Percentiles rank a stretch among this genome's conserved stretches.
These are phyloP conservation scores for Anthrax anthrax DNA, from an alignment of 2,888 invertebrate genomes.

Conservation along the genomic window DNA sequence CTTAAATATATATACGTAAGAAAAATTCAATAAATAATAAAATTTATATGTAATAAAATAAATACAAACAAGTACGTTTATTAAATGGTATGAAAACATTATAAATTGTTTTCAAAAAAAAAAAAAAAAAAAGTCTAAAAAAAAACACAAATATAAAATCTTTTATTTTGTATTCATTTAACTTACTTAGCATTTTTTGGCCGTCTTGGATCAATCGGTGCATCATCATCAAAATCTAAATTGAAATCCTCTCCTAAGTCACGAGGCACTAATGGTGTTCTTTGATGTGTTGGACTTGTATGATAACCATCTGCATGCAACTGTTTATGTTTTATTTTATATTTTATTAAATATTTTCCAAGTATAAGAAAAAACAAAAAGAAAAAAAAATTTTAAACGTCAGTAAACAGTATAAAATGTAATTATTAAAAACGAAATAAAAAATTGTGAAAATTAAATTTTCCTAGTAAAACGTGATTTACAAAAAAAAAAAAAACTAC, in stretches of 20 bases:
- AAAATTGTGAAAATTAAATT: no score
- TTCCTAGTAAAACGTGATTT: no score
- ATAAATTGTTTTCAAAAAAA: no score
- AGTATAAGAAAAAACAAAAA: neutral
- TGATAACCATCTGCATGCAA: constrained; percentile 81
- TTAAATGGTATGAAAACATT: no score
- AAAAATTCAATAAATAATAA: no score
- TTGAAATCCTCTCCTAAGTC: constrained; percentile 55
- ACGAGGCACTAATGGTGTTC: constrained; percentile 62
- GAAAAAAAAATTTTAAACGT: neutral
- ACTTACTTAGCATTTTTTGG: constrained; percentile 88
- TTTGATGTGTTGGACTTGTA: constrained; percentile 62
- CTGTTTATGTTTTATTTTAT: constrained; percentile 36
- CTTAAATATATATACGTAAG: no score
- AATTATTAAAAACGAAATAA: no score
- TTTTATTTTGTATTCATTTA: neutral
- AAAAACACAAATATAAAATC: no score
- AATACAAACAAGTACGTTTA: no score
- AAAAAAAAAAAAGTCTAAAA: no score
- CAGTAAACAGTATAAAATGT: neutral
- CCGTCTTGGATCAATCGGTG: constrained; percentile 33
- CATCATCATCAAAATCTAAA: constrained; percentile 37
- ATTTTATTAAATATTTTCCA: neutral
- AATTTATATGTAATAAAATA: no score
- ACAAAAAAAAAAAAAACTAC: no score